Conservation (phyloP, 2,888 invertebrate genomes). For the Aleiodes leptofemur region DNA sequence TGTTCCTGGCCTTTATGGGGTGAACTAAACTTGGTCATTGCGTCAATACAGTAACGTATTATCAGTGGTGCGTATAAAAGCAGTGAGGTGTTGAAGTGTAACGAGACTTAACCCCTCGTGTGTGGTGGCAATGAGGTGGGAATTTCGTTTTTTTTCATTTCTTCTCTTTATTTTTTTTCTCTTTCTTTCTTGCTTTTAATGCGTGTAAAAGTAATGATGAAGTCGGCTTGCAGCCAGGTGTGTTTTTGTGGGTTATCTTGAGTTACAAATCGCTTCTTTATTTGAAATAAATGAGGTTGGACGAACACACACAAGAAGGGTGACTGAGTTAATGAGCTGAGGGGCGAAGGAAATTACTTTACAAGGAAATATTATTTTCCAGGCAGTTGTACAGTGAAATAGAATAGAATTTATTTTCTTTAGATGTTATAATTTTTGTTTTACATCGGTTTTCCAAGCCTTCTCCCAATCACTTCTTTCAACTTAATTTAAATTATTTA, state of each 20-base stretch:
- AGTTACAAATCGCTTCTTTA: conserved; percentile 4
- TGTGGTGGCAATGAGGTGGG: conserved; percentile 41
- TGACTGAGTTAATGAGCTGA: too few relatives aligned
- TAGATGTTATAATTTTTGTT: too few relatives aligned
- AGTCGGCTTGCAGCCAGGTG: conserved; percentile 12
- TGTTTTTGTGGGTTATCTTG: neutral
- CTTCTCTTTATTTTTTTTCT: neutral
- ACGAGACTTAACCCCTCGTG: conserved; percentile 43
- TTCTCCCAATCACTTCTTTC: too few relatives aligned
- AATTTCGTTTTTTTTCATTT: conserved; percentile 27
- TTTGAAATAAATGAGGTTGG: conserved; percentile 19
- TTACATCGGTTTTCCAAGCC: too few relatives aligned
- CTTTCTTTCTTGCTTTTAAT: neutral
- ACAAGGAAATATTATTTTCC: too few relatives aligned
- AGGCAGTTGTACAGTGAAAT: too few relatives aligned
- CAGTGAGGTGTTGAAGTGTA: conserved; percentile 32
- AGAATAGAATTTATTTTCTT: too few relatives aligned
- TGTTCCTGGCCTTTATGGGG: conserved; percentile 7
- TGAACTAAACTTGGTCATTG: conserved; percentile 17
- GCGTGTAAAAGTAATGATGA: conserved; percentile 30
- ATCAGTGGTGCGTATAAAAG: conserved; percentile 25
- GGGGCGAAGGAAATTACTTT: too few relatives aligned
- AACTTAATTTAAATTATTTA: too few relatives aligned
- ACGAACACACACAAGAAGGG: neutral
- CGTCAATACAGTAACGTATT: conserved; percentile 31